A percentile compares a stretch with the other conserved stretches of the same genome.
These are phyloP conservation scores for Botia almorhae DNA, from an alignment of 2,797 vertebrate genomes.

Conservation along the genomic window DNA sequence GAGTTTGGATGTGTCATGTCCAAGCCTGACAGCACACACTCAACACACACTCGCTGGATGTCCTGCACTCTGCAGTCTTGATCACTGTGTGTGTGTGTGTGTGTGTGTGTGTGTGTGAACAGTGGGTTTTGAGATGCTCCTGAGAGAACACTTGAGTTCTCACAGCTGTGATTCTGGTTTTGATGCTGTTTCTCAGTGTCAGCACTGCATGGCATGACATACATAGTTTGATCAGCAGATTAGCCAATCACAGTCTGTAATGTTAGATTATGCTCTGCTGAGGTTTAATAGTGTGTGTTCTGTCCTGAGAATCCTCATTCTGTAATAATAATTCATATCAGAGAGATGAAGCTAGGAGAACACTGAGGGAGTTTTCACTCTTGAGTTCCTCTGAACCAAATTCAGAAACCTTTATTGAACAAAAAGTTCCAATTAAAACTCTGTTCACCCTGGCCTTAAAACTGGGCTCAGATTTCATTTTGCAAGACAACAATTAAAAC, in stretches of 20 bases:
- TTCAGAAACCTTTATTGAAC: background rate
- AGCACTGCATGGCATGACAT: too few species aligned
- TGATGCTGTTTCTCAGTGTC: too few species aligned
- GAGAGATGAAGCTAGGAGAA: background rate
- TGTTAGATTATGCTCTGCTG: too few species aligned
- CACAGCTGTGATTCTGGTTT: too few species aligned
- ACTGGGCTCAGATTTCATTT: too few species aligned
- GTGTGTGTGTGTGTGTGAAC: too few species aligned
- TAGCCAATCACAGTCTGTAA: too few species aligned
- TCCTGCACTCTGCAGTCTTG: background rate
- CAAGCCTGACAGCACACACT: background rate
- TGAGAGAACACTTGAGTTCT: background rate
- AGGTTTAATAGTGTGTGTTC: background rate
- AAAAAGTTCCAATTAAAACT: too few species aligned
- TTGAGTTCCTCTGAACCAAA: background rate
- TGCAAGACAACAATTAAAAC: too few species aligned
- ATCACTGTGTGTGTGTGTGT: background rate
- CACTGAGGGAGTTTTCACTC: background rate
- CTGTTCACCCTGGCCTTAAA: too few species aligned
- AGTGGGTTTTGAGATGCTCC: too few species aligned
- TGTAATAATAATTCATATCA: background rate
- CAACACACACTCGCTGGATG: background rate
- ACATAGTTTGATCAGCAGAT: too few species aligned
- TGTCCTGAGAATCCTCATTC: background rate
- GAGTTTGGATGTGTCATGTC: conserved; percentile 8